phyloP scores from a whole-genome alignment of 1,140 invertebrate genomes.

The Pentalonia nigronervosa region DNA sequence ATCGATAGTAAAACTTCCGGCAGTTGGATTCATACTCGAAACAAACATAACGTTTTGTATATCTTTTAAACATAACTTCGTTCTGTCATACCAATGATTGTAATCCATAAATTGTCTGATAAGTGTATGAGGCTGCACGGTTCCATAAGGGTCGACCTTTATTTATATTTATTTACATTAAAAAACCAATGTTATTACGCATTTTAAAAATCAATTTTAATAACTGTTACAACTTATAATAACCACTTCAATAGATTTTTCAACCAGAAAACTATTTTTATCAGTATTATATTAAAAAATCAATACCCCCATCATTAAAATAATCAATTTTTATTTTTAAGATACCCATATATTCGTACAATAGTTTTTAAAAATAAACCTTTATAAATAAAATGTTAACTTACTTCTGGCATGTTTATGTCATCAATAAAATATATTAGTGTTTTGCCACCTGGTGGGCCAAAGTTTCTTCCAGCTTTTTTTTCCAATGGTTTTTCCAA shows the following conservation, averaged over 20 bases:
- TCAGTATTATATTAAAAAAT: too few relatives aligned
- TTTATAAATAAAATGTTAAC: slow-evolving; percentile 4
- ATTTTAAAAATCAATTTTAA: neutral
- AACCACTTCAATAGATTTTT: neutral
- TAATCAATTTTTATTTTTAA: neutral
- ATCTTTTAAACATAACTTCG: slow-evolving; percentile 87
- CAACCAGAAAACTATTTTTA: neutral
- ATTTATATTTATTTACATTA: neutral
- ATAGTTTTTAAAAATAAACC: neutral
- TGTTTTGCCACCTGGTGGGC: slow-evolving; percentile 87
- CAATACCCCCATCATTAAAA: too few relatives aligned
- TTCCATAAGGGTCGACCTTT: slow-evolving; percentile 89
- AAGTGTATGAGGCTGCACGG: slow-evolving; percentile 93
- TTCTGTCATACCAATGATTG: slow-evolving; percentile 89
- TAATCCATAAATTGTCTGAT: slow-evolving; percentile 95
- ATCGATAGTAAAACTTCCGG: slow-evolving; percentile 94
- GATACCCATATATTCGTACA: neutral
- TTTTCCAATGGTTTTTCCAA: slow-evolving; percentile 94
- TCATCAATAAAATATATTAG: slow-evolving; percentile 96
- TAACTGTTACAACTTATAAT: neutral
- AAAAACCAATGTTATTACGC: neutral
- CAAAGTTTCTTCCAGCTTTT: slow-evolving; percentile 92
- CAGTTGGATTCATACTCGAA: slow-evolving; percentile 95
- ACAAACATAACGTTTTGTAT: slow-evolving; percentile 94
- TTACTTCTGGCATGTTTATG: slow-evolving; percentile 93